Base-by-base conservation (phyloP, 2,797 vertebrate genomes). In the Scomberomorus guttatus region DNA sequence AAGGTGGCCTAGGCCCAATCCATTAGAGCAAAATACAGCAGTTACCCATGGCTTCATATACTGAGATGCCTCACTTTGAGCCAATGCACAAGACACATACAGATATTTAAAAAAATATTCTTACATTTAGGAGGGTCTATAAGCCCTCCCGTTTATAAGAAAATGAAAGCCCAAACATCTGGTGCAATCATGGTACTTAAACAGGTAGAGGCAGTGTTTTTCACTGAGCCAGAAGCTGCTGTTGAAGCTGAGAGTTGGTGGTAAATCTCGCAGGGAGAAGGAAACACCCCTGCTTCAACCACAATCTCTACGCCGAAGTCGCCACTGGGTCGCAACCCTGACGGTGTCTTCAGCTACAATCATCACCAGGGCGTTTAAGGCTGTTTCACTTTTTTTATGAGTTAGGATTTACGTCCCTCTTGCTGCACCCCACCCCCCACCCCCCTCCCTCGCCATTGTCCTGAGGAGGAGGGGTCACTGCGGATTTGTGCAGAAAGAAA, bases 381-480 rank as follows among this genome's bases (percentile, higher is more conserved):
- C 56, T 25, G 18, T 61, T 77, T 67, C 32, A 42, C 24, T 57
- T 82, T 54, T 75, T 73, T 80, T 71, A 73, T 20, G 51, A 79
- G 46, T 65, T 70, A 24, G 82, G 66, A 87, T 90, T 87, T 79
- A 86, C 8, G 6, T 63, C 51, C 54, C 39, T 34, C 46, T 27
- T 12, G 6, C 72, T 27, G n/a, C 54, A 27, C 37, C 62, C 39
- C n/a, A n/a, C n/a, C n/a, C n/a, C n/a, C n/a, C n/a, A n/a, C n/a
- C 22, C 18, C 29, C 25, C 17, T 9, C 44, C 44, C 15, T 70
- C 42, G 20, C 14, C 58, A 64, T 83, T 79, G 75, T 87, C 80
- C 84, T 77, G 25, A 64, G 60, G 64, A 88, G 77, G 71, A 74
- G 76, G 72, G 77, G 80, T 90, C 80, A 87, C 72, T 89, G 85